A percentile compares a stretch with the other conserved stretches of the same genome.
Evolutionary conservation across 1,140 invertebrate genomes (phyloP).

Genomic region (Agrypnia vestita): DNA sequence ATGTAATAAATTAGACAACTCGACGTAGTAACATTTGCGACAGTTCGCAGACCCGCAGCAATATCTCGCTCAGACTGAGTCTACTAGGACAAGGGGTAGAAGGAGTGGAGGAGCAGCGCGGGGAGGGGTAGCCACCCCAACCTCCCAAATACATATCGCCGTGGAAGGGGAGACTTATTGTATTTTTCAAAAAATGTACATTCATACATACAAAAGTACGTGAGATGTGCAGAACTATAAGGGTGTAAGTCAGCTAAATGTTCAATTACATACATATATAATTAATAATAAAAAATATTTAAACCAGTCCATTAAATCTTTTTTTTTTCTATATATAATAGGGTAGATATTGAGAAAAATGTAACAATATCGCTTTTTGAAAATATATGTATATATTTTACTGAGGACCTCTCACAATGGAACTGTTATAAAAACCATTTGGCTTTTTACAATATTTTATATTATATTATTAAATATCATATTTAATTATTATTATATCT

Average conservation of each 20-base stretch:
- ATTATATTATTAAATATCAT: no score
- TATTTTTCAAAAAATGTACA: slow-evolving; percentile 62
- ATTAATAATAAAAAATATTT: not conserved
- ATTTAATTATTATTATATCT: no score
- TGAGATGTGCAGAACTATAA: not conserved
- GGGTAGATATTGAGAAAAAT: no score
- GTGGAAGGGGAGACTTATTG: slow-evolving; percentile 58
- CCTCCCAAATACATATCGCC: slow-evolving; percentile 47
- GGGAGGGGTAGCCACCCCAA: slow-evolving; percentile 19
- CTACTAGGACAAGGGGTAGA: slow-evolving; percentile 45
- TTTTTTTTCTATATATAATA: no score
- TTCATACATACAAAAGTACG: slow-evolving; percentile 8
- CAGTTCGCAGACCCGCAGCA: slow-evolving; percentile 51
- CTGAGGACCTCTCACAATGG: no score
- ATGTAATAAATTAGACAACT: slow-evolving; percentile 39
- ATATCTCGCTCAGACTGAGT: slow-evolving; percentile 61
- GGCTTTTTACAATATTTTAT: no score
- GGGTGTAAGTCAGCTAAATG: slow-evolving; percentile 7
- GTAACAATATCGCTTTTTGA: no score
- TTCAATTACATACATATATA: not conserved
- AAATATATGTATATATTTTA: no score
- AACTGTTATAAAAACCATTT: no score
- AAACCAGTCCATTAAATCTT: no score
- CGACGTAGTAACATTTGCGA: not conserved
- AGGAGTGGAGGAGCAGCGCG: not conserved